These are phyloP conservation scores for Proterorhinus semilunaris DNA, from an alignment of 2,113 vertebrate genomes.

Conservation along the genomic window DNA sequence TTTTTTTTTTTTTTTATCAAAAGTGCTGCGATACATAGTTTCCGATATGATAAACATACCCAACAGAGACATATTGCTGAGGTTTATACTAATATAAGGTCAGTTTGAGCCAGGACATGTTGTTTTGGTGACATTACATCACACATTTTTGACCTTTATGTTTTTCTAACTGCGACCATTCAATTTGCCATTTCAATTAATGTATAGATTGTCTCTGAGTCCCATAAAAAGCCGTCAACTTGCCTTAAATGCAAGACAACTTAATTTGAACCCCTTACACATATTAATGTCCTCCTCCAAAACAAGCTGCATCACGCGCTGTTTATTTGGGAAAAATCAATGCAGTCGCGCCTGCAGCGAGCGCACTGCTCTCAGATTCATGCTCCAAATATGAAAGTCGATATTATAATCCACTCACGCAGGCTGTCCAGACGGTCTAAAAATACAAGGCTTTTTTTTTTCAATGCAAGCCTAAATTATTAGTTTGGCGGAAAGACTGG, in stretches of 20 bases:
- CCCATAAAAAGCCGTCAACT: neutral
- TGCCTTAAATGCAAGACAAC: neutral
- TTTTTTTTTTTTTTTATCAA: too few species aligned
- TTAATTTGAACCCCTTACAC: neutral
- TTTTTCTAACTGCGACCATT: too few species aligned
- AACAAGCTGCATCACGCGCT: constrained; percentile 24
- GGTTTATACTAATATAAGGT: too few species aligned
- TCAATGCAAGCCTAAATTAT: constrained; percentile 4
- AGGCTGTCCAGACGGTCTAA: constrained; percentile 25
- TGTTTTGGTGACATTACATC: too few species aligned
- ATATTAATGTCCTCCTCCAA: constrained; percentile 14
- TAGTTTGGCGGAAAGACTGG: neutral
- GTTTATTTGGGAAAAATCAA: constrained; percentile 54
- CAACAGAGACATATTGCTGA: too few species aligned
- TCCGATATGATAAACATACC: too few species aligned
- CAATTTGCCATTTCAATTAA: too few species aligned
- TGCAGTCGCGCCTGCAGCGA: constrained; percentile 34
- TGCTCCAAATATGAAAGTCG: constrained; percentile 54
- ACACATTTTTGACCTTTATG: too few species aligned
- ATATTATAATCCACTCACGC: constrained; percentile 50
- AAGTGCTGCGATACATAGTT: too few species aligned
- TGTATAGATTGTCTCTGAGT: too few species aligned
- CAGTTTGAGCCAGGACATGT: too few species aligned
- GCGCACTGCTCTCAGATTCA: constrained; percentile 49
- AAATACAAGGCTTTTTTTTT: constrained; percentile 10